Evolutionary conservation across 2,888 invertebrate species (phyloP), one percentile per base, ranked within the genome.

Genomic region (Epinotia nisella): DNA sequence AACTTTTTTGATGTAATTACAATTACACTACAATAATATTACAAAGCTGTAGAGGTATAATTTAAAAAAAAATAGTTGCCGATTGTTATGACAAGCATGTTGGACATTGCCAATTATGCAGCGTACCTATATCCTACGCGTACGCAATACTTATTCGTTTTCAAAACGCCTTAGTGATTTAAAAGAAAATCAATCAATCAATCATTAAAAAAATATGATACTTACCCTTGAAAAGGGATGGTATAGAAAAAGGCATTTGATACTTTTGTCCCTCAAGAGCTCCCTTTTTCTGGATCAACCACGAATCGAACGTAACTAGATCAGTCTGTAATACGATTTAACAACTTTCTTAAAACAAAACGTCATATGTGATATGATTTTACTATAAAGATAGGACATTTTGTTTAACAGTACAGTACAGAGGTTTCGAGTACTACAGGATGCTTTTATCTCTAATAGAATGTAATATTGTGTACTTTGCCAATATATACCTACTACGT

Each of bases 241-340:
- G 15, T 56, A 67, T 61, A 56, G 53, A 61, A 60, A 59, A 68
- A 62, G 39, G 13, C 61, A 68, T 55, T 60, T 29, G 72, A 75
- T 65, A 21, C 11, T 60, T 24, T 56, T 64, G 78, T 79, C 81
- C 82, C 80, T 79, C 79, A 80, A 78, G 70, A 59, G 79, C 77
- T 78, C 81, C 82, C 82, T 86, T 86, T 83, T 81, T 79, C 81
- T 77, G 81, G 85, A 89, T 89, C 88, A 87, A 85, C 84, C 87
- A 81, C 85, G 84, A 85, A 85, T 85, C 83, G 82, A 81, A 81
- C 81, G 89, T 91, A 92, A 91, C 88, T 90, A 86, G 90, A 91
- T 92, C 91, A 88, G 87, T 85, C 86, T 88, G 90, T 90, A 91
- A 91, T 88, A 79, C 84, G 90, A 90, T 91, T 91, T 91, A 81